Percentiles rank a stretch among this genome's conserved stretches.
Conservation (phyloP, 2,888 invertebrate species). For the Drosophila borborema region DNA sequence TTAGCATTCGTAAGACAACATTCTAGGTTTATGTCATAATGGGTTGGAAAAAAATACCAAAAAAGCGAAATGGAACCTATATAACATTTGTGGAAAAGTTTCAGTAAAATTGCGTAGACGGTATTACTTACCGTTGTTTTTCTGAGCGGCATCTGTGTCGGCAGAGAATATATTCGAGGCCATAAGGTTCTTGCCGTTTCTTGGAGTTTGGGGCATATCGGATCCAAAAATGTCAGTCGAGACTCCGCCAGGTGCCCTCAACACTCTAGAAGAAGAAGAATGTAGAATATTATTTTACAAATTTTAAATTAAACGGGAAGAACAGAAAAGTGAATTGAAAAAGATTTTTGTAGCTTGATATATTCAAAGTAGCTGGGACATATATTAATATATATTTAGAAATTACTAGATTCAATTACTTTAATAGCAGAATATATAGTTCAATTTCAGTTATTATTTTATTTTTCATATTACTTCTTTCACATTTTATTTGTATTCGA, state of each 20-base stretch:
- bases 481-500: no score
- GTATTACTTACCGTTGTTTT: constrained; percentile 83
- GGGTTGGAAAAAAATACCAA: constrained; percentile 21
- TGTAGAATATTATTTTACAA: neutral
- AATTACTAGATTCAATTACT: no score
- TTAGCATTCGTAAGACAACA: neutral
- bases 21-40: neutral
- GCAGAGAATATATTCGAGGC: constrained; percentile 85
- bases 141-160: constrained; percentile 81
- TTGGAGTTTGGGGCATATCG: constrained; percentile 83
- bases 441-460: no score
- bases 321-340: no score
- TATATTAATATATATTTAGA: no score
- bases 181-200: constrained; percentile 85
- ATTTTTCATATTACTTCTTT: no score
- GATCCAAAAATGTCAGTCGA: constrained; percentile 87
- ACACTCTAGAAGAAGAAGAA: constrained; percentile 86
- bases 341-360: no score
- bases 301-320: no score
- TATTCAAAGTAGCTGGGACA: no score
- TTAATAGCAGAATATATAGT: no score
- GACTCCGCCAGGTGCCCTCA: constrained; percentile 88
- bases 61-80: constrained; percentile 23
- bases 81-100: neutral
- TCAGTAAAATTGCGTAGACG: neutral